Evolutionary conservation across 2,888 invertebrate species (phyloP).

Genomic region (Oxytorus armatus): DNA sequence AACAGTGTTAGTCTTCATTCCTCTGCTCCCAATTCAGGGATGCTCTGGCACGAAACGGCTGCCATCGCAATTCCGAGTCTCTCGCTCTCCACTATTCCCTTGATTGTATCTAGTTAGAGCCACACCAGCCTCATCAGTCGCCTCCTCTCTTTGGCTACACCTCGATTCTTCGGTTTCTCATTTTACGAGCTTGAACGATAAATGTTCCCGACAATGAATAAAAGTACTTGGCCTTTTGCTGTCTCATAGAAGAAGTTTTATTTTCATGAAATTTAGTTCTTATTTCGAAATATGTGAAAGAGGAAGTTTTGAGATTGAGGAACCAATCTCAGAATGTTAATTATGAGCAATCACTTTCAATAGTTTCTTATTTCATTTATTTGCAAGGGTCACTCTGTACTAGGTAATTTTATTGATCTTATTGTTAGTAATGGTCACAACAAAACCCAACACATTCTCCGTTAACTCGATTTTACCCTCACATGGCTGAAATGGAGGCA

Average conservation of each 20-base stretch:
- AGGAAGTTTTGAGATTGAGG: not conserved
- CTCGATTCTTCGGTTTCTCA: constrained; percentile 82
- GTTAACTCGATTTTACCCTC: too few species aligned
- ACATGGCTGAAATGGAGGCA: too few species aligned
- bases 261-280: not conserved
- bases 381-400: too few species aligned
- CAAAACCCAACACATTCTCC: too few species aligned
- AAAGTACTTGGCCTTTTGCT: constrained; percentile 2
- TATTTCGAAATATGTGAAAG: not conserved
- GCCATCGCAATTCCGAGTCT: constrained; percentile 71
- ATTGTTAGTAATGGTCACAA: too few species aligned
- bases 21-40: constrained; percentile 65
- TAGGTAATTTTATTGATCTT: too few species aligned
- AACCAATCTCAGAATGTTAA: not conserved
- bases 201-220: constrained; percentile 28
- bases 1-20: constrained; percentile 83
- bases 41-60: constrained; percentile 38
- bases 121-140: constrained; percentile 81
- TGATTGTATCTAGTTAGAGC: constrained; percentile 84
- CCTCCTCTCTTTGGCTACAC: constrained; percentile 77
- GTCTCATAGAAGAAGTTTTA: not conserved
- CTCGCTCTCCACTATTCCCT: constrained; percentile 73
- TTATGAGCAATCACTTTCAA: not conserved
- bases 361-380: not conserved
- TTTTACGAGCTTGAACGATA: constrained; percentile 77